Conservation (phyloP, 2,113 vertebrate species). For the Clarias macrocephalus region DNA sequence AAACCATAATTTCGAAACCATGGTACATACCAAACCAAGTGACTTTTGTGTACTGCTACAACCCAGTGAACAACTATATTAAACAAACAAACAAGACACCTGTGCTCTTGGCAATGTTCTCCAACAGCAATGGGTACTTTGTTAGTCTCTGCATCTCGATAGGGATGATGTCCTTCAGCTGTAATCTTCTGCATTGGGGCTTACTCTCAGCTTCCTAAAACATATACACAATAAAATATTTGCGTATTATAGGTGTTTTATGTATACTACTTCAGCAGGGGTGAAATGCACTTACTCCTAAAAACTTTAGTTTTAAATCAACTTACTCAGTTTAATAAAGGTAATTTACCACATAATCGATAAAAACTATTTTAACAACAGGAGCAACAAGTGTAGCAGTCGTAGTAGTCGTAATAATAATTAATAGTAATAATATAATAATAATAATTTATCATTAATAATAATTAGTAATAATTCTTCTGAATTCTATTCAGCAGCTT, state of each 20-base stretch:
- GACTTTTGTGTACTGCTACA: too few relatives aligned
- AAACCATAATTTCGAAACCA: too few relatives aligned
- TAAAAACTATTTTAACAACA: background rate
- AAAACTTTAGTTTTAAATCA: background rate
- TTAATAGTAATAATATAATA: too few relatives aligned
- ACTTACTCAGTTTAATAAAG: background rate
- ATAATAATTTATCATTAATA: too few relatives aligned
- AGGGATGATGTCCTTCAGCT: constrained; percentile 92
- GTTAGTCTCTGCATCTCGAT: constrained; percentile 91
- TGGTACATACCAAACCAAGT: too few relatives aligned
- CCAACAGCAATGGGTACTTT: constrained; percentile 87
- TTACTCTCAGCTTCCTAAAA: constrained; percentile 86
- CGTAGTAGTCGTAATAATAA: too few relatives aligned
- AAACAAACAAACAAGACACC: constrained; percentile 56
- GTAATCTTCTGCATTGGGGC: constrained; percentile 83
- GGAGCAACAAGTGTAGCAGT: too few relatives aligned
- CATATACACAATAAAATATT: constrained; percentile 12
- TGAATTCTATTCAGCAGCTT: background rate
- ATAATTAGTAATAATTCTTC: background rate
- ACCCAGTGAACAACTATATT: too few relatives aligned
- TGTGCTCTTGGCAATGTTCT: constrained; percentile 84
- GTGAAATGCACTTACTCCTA: background rate
- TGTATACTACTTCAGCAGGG: background rate
- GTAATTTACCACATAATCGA: background rate
- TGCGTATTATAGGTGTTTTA: background rate